phyloP scores from a whole-genome alignment of 2,888 invertebrate species.

The Idaea dimidiata region DNA sequence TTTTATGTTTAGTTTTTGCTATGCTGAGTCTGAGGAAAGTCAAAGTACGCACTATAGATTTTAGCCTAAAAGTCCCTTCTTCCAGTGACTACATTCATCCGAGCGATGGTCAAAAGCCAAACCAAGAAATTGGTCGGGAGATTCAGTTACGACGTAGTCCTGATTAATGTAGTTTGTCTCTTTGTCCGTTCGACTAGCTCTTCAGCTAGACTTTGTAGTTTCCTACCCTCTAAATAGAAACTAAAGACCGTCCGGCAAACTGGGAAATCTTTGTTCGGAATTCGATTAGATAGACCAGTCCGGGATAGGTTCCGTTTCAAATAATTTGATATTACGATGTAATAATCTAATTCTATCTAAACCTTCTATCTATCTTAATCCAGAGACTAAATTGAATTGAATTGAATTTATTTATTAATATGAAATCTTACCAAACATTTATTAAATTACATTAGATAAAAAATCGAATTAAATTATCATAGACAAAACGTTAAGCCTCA shows the following conservation, averaged over 20 bases:
- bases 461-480: too few relatives aligned
- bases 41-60: too few relatives aligned
- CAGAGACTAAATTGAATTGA: too few relatives aligned
- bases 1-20: too few relatives aligned
- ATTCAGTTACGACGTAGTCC: slow-evolving; percentile 73
- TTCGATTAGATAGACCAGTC: slow-evolving; percentile 56
- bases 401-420: too few relatives aligned
- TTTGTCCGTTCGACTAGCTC: slow-evolving; percentile 50
- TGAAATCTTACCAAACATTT: too few relatives aligned
- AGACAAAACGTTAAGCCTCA: too few relatives aligned
- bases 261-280: slow-evolving; percentile 57
- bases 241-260: slow-evolving; percentile 63
- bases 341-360: neutral
- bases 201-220: slow-evolving; percentile 30
- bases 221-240: slow-evolving; percentile 47
- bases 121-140: slow-evolving; percentile 23
- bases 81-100: slow-evolving; percentile 31
- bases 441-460: too few relatives aligned
- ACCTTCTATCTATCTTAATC: slow-evolving; percentile 6
- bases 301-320: slow-evolving; percentile 16
- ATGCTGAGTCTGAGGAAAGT: too few relatives aligned
- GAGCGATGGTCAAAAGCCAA: slow-evolving; percentile 49
- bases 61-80: slow-evolving; percentile 6
- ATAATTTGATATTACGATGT: neutral
- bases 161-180: slow-evolving; percentile 78